Conservation (phyloP, 2,113 vertebrate species). For the Brienomyrus longianalis region DNA sequence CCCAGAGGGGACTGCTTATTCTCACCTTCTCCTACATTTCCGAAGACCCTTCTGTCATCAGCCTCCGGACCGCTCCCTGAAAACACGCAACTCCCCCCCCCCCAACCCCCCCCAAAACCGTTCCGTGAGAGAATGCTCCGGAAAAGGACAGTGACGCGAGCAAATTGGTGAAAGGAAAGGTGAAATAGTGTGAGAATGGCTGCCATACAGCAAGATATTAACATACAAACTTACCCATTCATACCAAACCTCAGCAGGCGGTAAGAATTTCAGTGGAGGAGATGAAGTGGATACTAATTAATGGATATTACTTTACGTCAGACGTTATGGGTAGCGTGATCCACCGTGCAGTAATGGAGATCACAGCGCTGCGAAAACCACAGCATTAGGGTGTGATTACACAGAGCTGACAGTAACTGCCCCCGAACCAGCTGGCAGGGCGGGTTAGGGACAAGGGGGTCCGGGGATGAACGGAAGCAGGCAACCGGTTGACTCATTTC, state of each 20-base stretch:
- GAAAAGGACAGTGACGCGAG: neutral
- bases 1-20: constrained; percentile 54
- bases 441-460: neutral
- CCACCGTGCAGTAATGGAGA: neutral
- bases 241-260: neutral
- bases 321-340: neutral
- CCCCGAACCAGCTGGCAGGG: neutral
- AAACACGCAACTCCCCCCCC: constrained; percentile 25
- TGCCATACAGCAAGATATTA: neutral
- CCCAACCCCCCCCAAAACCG: constrained; percentile 22
- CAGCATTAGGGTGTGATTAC: neutral
- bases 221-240: neutral
- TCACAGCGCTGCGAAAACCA: neutral
- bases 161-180: neutral
- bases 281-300: neutral
- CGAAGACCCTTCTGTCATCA: constrained; percentile 72
- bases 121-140: neutral
- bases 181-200: neutral
- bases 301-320: neutral
- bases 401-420: neutral
- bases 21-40: constrained; percentile 66
- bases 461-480: neutral
- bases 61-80: constrained; percentile 58
- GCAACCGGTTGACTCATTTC: constrained; percentile 5
- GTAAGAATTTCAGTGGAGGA: neutral